Evolutionary conservation across 2,888 invertebrate species (phyloP).

Genomic region (Quadriops clusia): DNA sequence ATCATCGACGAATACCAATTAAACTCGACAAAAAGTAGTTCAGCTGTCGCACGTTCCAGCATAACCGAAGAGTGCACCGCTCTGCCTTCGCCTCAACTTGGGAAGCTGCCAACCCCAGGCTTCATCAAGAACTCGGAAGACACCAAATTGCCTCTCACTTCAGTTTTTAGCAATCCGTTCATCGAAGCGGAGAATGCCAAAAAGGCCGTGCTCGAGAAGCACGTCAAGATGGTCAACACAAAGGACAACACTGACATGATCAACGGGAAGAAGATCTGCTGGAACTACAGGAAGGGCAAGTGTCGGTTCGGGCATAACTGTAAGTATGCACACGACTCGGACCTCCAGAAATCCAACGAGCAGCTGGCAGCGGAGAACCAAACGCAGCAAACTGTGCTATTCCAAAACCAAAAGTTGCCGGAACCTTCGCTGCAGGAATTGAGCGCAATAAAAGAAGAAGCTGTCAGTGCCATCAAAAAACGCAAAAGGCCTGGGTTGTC

Average conservation of each 20-base stretch:
- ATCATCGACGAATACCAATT: constrained; percentile 7
- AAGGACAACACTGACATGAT: constrained; percentile 59
- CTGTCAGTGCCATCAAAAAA: constrained; percentile 31
- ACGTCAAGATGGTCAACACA: constrained; percentile 80
- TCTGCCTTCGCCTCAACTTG: constrained; percentile 3
- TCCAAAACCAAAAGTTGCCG: constrained; percentile 23
- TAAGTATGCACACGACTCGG: constrained; percentile 83
- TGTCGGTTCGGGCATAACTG: constrained; percentile 88
- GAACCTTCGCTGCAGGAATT: constrained; percentile 19
- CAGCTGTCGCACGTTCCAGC: constrained; percentile 24
- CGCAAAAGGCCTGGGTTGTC: constrained; percentile 70
- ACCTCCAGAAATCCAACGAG: constrained; percentile 53
- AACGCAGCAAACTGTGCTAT: constrained; percentile 34
- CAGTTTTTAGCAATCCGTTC: constrained; percentile 82
- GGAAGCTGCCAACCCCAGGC: constrained; percentile 47
- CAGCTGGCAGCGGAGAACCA: constrained; percentile 46
- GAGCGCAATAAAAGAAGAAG: constrained; percentile 20
- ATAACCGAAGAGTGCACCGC: constrained; percentile 19
- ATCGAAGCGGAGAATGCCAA: constrained; percentile 77
- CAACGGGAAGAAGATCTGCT: constrained; percentile 82
- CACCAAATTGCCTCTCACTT: constrained; percentile 34
- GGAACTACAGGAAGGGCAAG: constrained; percentile 83
- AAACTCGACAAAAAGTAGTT: constrained; percentile 1
- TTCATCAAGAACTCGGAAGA: constrained; percentile 41
- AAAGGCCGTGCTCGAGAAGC: constrained; percentile 75